Evolutionary conservation across 2,797 vertebrate species (phyloP).

Genomic region (Hafferia zeledoni): DNA sequence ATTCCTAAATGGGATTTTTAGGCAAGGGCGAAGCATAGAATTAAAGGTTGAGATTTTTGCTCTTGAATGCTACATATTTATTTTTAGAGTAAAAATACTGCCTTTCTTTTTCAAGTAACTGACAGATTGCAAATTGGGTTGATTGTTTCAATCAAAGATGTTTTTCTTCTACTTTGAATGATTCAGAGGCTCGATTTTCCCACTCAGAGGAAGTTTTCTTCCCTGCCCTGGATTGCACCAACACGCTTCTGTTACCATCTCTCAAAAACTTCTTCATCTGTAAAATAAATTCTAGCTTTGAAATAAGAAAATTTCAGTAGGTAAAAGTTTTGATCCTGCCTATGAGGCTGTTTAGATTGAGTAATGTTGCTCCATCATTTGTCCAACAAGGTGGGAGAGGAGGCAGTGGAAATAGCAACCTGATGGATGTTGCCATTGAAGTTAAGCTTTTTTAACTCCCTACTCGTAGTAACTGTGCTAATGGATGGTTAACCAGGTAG

Average conservation of each 20-base stretch:
- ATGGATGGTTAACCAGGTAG: background rate
- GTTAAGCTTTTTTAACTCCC: background rate
- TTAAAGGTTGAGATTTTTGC: background rate
- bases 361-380: background rate
- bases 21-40: background rate
- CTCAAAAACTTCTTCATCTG: background rate
- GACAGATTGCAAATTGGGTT: background rate
- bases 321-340: background rate
- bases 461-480: background rate
- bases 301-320: background rate
- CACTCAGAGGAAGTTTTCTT: background rate
- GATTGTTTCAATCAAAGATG: background rate
- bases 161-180: background rate
- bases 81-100: background rate
- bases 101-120: background rate
- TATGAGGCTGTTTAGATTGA: background rate
- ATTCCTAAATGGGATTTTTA: background rate
- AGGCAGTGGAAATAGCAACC: background rate
- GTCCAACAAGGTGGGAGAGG: background rate
- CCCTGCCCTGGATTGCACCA: background rate
- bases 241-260: background rate
- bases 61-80: background rate
- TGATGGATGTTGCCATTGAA: background rate
- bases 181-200: background rate
- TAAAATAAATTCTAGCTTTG: background rate